Percentiles rank a stretch among this genome's conserved stretches.
phyloP scores from a whole-genome alignment of 2,113 vertebrate species.

The Sylvilagus bachmani region DNA sequence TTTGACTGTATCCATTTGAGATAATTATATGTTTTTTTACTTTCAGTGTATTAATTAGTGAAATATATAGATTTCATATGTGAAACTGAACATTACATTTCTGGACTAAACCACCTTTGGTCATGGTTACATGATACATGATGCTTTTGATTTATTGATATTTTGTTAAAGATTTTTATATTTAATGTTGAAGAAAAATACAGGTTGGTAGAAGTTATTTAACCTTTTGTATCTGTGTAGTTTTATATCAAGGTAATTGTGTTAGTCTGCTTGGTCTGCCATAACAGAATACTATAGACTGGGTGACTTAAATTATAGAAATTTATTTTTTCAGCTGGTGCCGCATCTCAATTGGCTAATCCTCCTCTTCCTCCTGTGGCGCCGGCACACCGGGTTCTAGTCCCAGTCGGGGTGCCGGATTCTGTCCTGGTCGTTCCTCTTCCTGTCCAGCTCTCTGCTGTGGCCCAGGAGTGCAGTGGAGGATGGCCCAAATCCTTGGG shows the following conservation, averaged over 20 bases:
- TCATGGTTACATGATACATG: background rate
- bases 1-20: background rate
- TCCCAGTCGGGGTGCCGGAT: too few species aligned
- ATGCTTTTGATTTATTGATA: background rate
- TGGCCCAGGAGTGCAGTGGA: too few species aligned
- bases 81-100: background rate
- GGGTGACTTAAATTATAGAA: background rate
- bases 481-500: too few species aligned
- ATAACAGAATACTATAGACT: background rate
- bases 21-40: background rate
- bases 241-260: background rate
- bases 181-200: background rate
- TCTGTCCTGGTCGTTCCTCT: too few species aligned
- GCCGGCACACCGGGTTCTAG: too few species aligned
- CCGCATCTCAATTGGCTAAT: too few species aligned
- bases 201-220: background rate
- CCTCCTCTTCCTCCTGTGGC: too few species aligned
- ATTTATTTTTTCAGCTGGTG: background rate
- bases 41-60: background rate
- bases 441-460: too few species aligned
- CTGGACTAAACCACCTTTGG: background rate
- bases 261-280: background rate
- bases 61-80: background rate
- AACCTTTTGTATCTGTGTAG: background rate
- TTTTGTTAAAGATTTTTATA: background rate